Evolutionary conservation across 2,797 vertebrate genomes (phyloP).

Genomic region (Danio albolineatus): DNA sequence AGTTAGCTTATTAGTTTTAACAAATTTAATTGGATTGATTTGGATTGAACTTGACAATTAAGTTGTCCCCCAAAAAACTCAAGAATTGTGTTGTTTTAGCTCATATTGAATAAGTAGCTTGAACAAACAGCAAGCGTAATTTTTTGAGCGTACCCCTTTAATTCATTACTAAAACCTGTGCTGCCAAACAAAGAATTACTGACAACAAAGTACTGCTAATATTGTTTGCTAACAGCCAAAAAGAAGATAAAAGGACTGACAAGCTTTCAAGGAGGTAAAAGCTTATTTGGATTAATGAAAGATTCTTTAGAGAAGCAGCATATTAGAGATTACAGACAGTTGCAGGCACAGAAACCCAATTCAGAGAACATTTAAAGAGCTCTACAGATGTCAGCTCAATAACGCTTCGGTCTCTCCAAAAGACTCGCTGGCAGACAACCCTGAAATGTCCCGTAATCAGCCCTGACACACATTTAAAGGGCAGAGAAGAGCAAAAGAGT

Average conservation of each 20-base stretch:
- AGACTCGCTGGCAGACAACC: constrained; percentile 52
- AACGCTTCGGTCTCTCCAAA: constrained; percentile 55
- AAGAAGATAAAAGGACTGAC: constrained; percentile 21
- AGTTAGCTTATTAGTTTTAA: too few species aligned
- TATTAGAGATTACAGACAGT: constrained; percentile 12
- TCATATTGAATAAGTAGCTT: too few species aligned
- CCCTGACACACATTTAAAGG: constrained; percentile 58
- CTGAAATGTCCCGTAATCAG: constrained; percentile 54
- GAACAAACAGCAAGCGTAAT: too few species aligned
- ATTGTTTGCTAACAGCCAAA: constrained; percentile 1
- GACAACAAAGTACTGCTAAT: background rate
- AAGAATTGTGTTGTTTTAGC: too few species aligned
- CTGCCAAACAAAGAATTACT: too few species aligned
- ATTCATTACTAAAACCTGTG: too few species aligned
- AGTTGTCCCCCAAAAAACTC: too few species aligned
- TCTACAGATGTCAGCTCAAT: constrained; percentile 62
- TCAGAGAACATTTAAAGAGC: constrained; percentile 52
- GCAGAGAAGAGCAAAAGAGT: constrained; percentile 14
- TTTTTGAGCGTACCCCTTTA: too few species aligned
- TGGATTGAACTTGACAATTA: too few species aligned
- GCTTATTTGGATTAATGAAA: constrained; percentile 32
- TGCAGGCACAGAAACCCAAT: constrained; percentile 47
- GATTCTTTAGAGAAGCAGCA: constrained; percentile 4
- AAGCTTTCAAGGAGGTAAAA: constrained; percentile 17
- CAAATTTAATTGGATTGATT: too few species aligned